Evolutionary conservation across 1,140 invertebrate species (phyloP).

Genomic region (Calosoma granatense): DNA sequence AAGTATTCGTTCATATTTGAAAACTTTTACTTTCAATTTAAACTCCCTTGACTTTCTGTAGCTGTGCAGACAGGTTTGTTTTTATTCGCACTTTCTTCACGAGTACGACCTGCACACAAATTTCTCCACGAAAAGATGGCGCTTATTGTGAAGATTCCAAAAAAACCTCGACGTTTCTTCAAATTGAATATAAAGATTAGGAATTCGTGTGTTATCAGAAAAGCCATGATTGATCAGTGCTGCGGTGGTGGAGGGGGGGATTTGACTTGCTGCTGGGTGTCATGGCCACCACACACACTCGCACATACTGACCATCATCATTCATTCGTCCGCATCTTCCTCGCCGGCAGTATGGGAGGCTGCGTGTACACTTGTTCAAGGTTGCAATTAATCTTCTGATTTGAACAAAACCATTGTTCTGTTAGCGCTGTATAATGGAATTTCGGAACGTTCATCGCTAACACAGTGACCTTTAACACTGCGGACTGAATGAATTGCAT

Average conservation of each 20-base stretch:
- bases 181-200: background rate
- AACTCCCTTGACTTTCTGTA: too few relatives aligned
- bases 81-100: too few relatives aligned
- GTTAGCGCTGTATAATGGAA: background rate
- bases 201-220: background rate
- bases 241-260: too few relatives aligned
- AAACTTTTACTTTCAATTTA: too few relatives aligned
- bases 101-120: too few relatives aligned
- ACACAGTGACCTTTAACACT: too few relatives aligned
- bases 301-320: background rate
- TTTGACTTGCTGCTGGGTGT: too few relatives aligned
- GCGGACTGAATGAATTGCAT: background rate
- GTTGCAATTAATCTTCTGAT: background rate
- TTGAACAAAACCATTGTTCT: background rate
- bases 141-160: too few relatives aligned
- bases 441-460: background rate
- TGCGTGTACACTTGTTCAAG: background rate
- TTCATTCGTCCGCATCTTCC: too few relatives aligned
- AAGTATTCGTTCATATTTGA: too few relatives aligned
- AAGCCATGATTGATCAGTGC: background rate
- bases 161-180: background rate
- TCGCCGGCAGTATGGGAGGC: background rate
- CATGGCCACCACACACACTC: background rate
- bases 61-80: too few relatives aligned
- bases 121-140: too few relatives aligned